Evolutionary conservation across 1,140 invertebrate species (phyloP).

Genomic region (Zaprionus inermis): DNA sequence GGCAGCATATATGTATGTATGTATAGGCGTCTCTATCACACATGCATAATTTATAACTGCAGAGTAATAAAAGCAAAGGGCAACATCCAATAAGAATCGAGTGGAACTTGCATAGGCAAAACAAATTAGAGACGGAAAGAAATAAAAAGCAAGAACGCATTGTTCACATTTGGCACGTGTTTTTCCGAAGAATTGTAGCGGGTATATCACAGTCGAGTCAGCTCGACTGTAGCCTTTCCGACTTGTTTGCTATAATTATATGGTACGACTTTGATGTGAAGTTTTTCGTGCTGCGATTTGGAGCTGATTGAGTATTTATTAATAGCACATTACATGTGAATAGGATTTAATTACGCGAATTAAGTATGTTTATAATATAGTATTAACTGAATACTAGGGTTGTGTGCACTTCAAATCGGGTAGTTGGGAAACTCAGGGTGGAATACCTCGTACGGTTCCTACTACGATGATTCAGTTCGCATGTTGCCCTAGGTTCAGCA

Average conservation of each 20-base stretch:
- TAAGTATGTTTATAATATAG: slow-evolving; percentile 7
- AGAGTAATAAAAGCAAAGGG: too few species aligned
- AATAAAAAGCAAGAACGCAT: too few species aligned
- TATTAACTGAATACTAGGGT: slow-evolving; percentile 1
- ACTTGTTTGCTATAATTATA: slow-evolving; percentile 61
- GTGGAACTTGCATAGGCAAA: too few species aligned
- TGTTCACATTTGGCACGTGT: too few species aligned
- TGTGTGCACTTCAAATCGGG: not conserved
- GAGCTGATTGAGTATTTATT: slow-evolving; percentile 43
- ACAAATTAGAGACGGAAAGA: too few species aligned
- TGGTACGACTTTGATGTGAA: slow-evolving; percentile 32
- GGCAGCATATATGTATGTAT: too few species aligned
- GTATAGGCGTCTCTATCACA: too few species aligned
- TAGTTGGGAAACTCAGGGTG: slow-evolving; percentile 14
- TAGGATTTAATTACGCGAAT: slow-evolving; percentile 24
- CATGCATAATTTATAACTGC: too few species aligned
- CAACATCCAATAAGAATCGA: too few species aligned
- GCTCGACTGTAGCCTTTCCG: too few species aligned
- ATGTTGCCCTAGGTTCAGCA: not conserved
- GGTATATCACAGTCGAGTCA: too few species aligned
- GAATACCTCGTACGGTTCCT: not conserved
- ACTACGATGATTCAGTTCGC: slow-evolving; percentile 7
- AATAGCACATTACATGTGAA: slow-evolving; percentile 37
- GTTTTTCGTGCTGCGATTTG: slow-evolving; percentile 40
- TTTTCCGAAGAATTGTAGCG: too few species aligned